Evolutionary conservation across 1,140 invertebrate species (phyloP), one percentile per base, ranked within the genome.

Genomic region (Ceratitis capitata): DNA sequence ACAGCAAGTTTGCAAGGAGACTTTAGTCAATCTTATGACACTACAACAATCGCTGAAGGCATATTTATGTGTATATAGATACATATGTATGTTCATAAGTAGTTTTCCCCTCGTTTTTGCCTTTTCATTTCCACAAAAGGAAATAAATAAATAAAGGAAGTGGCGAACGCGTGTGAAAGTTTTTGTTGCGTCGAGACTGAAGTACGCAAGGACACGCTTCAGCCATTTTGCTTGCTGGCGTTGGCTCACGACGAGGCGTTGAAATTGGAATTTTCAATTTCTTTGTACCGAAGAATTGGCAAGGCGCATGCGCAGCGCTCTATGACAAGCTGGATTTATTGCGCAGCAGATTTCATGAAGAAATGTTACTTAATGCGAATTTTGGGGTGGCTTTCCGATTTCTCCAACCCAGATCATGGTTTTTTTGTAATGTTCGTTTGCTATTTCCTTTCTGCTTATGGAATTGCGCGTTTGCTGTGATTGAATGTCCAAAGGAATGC

Each of bases 201-300:
- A 78, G 69, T 45, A 39, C 69, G 69, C 69, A 78, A 78, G 69
- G 69, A 78, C 69, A 78, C 69, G 69, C 39, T 78, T 42, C 69
- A 78, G 69, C 69, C 69, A 78, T 78, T 78, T 78, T 78, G 69
- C 23, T 78, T 78, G 69, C 69, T n/a, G 26, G 69, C 69, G 32
- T 12, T 78, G 69, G 23, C 69, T 45, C 39, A 78, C 35, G 69
- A 78, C 32, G 19, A 26, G 69, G 69, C 69, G 69, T 78, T 78
- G 69, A n/a, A 78, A 45, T 78, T 45, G 42, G 39, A 42, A 78
- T 45, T 45, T 78, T 23, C 2, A 26, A 7, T 19, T 3, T 1
- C 10, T n/a, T 61, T 29, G n/a, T 61, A n/a, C 7, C 32, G 9
- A 23, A 39, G 12, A 26, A n/a, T 78, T 45, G 69, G 42, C n/a